Conservation (phyloP, 2,888 invertebrate species). For the Volucella bombylans region DNA sequence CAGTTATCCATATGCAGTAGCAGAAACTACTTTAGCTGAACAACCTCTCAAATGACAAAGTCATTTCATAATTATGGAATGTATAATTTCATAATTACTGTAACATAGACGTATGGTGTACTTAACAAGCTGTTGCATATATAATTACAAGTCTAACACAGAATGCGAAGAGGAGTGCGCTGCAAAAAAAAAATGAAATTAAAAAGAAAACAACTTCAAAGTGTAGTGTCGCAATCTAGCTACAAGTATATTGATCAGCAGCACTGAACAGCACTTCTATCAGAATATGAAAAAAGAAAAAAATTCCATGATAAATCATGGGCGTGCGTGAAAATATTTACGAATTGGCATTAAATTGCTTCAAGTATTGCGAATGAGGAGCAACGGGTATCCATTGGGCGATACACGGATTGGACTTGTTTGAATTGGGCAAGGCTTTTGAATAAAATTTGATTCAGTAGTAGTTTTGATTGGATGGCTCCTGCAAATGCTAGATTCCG, state of each 20-base stretch:
- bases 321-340: slow-evolving; percentile 38
- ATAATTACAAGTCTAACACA: slow-evolving; percentile 27
- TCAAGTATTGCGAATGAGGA: slow-evolving; percentile 1
- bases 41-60: slow-evolving; percentile 67
- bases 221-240: slow-evolving; percentile 25
- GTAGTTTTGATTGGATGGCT: background rate
- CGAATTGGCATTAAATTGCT: slow-evolving; percentile 13
- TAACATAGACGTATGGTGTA: slow-evolving; percentile 28
- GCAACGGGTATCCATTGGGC: slow-evolving; percentile 3
- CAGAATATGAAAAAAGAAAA: slow-evolving; percentile 20
- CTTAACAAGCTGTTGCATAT: slow-evolving; percentile 1
- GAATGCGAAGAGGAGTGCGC: slow-evolving; percentile 15
- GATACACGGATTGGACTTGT: background rate
- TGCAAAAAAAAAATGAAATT: background rate
- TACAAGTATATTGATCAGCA: slow-evolving; percentile 24
- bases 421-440: slow-evolving; percentile 6
- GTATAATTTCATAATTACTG: slow-evolving; percentile 67
- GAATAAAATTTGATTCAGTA: background rate
- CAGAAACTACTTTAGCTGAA: slow-evolving; percentile 15
- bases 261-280: slow-evolving; percentile 10
- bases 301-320: slow-evolving; percentile 44
- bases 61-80: slow-evolving; percentile 65
- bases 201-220: background rate
- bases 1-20: slow-evolving; percentile 44
- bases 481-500: too few relatives aligned